phyloP scores from a whole-genome alignment of 1,140 invertebrate genomes.

The Drosophila grimshawi region DNA sequence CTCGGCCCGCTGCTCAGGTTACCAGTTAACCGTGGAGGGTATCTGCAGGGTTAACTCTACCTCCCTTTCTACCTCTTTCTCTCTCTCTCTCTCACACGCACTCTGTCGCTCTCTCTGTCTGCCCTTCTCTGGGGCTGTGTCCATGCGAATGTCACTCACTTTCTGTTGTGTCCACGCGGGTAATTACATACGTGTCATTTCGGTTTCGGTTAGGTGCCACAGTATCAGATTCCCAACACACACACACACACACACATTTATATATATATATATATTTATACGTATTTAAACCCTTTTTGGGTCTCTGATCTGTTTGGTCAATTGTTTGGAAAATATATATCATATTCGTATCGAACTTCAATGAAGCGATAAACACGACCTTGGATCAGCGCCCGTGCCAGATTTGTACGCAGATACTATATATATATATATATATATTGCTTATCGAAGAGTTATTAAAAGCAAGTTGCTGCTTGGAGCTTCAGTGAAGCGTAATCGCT shows the following conservation, averaged over 20 bases:
- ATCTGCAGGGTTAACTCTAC: slow-evolving; percentile 21
- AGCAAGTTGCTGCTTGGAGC: neutral
- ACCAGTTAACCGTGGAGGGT: slow-evolving; percentile 21
- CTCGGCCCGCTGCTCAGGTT: slow-evolving; percentile 57
- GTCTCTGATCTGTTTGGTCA: slow-evolving; percentile 60
- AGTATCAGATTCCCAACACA: slow-evolving; percentile 73
- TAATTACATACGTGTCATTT: slow-evolving; percentile 84
- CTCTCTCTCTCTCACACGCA: neutral
- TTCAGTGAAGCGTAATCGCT: slow-evolving; percentile 42
- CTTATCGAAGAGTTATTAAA: neutral
- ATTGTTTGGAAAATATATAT: slow-evolving; percentile 83
- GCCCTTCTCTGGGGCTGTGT: neutral
- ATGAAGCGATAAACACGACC: slow-evolving; percentile 62
- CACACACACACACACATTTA: neutral
- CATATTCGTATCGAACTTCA: slow-evolving; percentile 54
- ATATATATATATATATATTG: neutral
- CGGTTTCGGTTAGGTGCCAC: slow-evolving; percentile 82
- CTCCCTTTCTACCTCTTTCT: neutral
- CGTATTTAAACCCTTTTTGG: slow-evolving; percentile 59
- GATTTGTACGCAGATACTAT: slow-evolving; percentile 15
- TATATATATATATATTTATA: neutral
- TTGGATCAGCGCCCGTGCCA: slow-evolving; percentile 73
- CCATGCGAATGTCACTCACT: slow-evolving; percentile 1
- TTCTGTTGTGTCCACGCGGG: slow-evolving; percentile 56
- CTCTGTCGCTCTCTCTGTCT: neutral